A percentile compares a stretch with the other conserved stretches of the same genome.
Evolutionary conservation across 2,888 invertebrate genomes (phyloP).

Genomic region (Lottia gigantea): DNA sequence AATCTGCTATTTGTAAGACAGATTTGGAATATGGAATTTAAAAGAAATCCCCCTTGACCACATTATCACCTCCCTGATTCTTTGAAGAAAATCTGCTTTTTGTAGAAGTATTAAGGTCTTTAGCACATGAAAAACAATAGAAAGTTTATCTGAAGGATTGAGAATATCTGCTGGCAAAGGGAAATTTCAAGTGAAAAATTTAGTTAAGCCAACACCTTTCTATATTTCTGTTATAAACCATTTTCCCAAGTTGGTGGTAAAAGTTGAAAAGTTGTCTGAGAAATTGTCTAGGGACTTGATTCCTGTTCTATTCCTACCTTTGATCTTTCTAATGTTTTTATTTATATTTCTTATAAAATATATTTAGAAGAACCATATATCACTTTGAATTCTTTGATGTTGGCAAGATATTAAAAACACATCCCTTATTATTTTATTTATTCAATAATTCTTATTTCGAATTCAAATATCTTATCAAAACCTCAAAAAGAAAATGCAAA

Average conservation of each 20-base stretch:
- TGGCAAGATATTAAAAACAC: too few species aligned
- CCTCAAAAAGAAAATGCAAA: too few species aligned
- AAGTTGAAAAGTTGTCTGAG: not conserved
- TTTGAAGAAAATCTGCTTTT: slow-evolving; percentile 9
- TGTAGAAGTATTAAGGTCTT: not conserved
- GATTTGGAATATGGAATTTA: slow-evolving; percentile 1
- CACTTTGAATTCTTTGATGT: too few species aligned
- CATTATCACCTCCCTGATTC: not conserved
- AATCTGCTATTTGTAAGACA: slow-evolving; percentile 6
- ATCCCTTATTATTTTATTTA: too few species aligned
- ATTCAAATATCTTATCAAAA: too few species aligned
- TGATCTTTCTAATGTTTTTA: too few species aligned
- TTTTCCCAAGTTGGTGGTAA: slow-evolving; percentile 1
- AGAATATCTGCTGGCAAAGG: not conserved
- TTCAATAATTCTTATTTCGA: too few species aligned
- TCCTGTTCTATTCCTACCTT: too few species aligned
- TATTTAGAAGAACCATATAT: too few species aligned
- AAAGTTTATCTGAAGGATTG: not conserved
- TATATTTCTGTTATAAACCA: not conserved
- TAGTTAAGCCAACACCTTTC: not conserved
- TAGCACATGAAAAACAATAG: not conserved
- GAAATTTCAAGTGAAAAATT: not conserved
- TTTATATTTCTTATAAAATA: too few species aligned
- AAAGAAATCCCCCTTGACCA: not conserved
- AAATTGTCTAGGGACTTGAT: not conserved